These are phyloP conservation scores for Syncerus caffer DNA, from an alignment of 2,797 vertebrate genomes.

Conservation along the genomic window DNA sequence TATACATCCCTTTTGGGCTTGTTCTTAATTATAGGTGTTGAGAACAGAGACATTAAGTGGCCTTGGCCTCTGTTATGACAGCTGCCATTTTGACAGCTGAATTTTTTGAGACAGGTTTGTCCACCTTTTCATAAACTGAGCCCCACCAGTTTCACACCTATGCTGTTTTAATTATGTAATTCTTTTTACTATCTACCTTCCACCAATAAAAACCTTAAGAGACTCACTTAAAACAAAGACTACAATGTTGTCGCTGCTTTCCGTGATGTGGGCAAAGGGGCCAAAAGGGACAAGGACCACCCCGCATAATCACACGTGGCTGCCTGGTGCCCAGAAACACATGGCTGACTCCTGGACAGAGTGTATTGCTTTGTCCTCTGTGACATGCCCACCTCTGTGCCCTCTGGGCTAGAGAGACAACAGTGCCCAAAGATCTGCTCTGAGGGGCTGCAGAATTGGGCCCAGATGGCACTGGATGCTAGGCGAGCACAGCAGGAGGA, in stretches of 20 bases:
- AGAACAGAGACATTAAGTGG: background rate
- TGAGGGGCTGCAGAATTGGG: background rate
- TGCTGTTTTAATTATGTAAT: background rate
- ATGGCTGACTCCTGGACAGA: too few relatives aligned
- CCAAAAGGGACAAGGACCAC: background rate
- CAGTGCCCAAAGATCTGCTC: fast-evolving
- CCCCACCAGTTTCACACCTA: background rate
- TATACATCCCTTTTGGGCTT: background rate
- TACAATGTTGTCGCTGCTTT: background rate
- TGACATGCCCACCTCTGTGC: background rate
- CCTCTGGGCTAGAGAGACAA: background rate
- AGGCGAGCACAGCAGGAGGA: background rate
- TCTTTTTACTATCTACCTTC: background rate
- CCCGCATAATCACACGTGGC: fast-evolving
- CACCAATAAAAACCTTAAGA: background rate
- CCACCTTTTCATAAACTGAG: background rate
- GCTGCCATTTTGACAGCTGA: background rate
- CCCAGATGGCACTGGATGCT: background rate
- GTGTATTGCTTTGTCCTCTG: fast-evolving
- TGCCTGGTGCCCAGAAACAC: fast-evolving
- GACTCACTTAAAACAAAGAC: background rate
- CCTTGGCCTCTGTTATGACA: background rate
- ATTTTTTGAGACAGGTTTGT: background rate
- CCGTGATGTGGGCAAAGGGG: fast-evolving
- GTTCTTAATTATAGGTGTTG: background rate